Evolutionary conservation across 2,797 vertebrate genomes (phyloP).

Genomic region (Notoglanidium macrostoma): DNA sequence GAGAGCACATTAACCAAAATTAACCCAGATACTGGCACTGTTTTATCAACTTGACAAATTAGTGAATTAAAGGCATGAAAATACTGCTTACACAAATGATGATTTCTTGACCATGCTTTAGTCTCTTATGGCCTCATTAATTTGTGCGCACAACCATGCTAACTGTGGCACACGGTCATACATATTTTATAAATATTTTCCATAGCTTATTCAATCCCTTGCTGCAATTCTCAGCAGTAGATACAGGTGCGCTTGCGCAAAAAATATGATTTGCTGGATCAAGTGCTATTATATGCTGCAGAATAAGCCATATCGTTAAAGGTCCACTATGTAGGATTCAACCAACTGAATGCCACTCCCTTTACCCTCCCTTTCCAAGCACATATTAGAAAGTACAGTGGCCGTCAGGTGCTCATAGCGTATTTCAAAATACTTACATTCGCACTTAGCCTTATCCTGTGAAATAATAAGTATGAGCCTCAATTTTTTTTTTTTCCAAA

Average conservation of each 20-base stretch:
- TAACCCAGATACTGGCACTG: background rate
- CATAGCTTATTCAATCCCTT: background rate
- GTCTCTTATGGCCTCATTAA: conserved; percentile 24
- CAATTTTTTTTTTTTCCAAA: no score
- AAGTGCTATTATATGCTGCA: background rate
- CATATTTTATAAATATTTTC: conserved; percentile 12
- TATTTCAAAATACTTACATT: no score
- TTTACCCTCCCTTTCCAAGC: no score
- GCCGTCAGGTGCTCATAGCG: no score
- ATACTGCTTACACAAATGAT: conserved; percentile 8
- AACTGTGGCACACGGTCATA: background rate
- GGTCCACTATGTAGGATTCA: no score
- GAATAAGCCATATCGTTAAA: background rate
- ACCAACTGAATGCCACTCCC: no score
- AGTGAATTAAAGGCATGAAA: conserved; percentile 18
- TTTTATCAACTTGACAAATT: background rate
- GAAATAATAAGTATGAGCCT: no score
- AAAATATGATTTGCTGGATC: background rate
- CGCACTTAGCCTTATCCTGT: no score
- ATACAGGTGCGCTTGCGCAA: background rate
- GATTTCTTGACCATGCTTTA: conserved; percentile 11
- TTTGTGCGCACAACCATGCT: background rate
- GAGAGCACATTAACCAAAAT: conserved; percentile 6
- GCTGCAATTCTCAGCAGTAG: background rate
- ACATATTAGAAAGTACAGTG: no score